These are phyloP conservation scores for Trematocara nigrifrons DNA, from an alignment of 2,113 vertebrate species.

Conservation along the genomic window DNA sequence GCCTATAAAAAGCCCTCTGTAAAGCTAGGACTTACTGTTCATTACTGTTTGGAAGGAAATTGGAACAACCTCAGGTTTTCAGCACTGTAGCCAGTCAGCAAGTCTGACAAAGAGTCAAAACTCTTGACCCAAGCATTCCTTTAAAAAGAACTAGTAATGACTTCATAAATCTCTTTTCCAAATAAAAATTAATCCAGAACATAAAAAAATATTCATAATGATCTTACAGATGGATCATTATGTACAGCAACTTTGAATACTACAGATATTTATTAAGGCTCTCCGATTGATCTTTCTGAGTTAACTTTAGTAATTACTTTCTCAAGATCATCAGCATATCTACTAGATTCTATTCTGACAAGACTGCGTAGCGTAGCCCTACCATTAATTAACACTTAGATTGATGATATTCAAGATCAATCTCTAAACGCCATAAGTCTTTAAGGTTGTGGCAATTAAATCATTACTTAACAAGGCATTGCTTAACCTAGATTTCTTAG, in stretches of 20 bases:
- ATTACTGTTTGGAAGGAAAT: not conserved
- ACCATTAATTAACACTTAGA: not conserved
- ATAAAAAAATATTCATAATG: not conserved
- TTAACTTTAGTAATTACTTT: not conserved
- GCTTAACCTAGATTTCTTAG: not conserved
- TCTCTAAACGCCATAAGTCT: not conserved
- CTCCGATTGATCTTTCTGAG: not conserved
- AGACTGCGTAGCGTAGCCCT: accelerated
- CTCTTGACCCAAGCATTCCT: not conserved
- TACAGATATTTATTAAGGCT: not conserved
- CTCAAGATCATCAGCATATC: not conserved
- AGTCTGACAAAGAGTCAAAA: not conserved
- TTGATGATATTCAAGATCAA: too few species aligned
- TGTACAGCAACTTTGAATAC: not conserved
- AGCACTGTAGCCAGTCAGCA: not conserved
- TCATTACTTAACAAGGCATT: not conserved
- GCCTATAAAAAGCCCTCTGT: not conserved
- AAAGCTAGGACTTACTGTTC: not conserved
- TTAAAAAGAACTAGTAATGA: not conserved
- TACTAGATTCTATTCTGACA: not conserved
- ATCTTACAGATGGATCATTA: not conserved
- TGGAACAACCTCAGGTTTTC: not conserved
- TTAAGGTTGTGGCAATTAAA: not conserved
- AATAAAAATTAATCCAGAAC: not conserved
- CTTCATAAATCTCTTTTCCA: not conserved